These are phyloP conservation scores for Cantharis flavilabris DNA, from an alignment of 2,888 invertebrate genomes.

Conservation along the genomic window DNA sequence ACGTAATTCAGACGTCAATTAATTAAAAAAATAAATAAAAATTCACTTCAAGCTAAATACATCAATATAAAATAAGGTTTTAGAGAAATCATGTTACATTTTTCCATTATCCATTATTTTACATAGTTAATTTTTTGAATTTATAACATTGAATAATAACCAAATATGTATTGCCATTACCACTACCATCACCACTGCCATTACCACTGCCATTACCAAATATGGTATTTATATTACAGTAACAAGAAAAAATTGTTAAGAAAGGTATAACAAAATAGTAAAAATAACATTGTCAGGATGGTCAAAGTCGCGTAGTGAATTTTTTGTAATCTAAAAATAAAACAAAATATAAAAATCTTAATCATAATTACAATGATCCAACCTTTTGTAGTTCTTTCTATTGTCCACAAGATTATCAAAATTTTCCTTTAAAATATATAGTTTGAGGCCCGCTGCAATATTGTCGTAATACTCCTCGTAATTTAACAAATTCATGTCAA, in stretches of 20 bases:
- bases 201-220: too few species aligned
- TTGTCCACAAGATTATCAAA: constrained; percentile 21
- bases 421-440: constrained; percentile 40
- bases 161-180: too few species aligned
- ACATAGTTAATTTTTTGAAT: too few species aligned
- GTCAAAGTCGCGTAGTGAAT: neutral
- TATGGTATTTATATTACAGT: neutral
- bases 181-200: too few species aligned
- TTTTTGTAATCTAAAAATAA: neutral
- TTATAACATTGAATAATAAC: too few species aligned
- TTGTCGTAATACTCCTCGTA: constrained; percentile 34
- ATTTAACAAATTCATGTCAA: constrained; percentile 38
- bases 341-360: neutral
- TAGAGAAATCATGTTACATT: too few species aligned
- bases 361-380: neutral
- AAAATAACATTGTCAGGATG: neutral
- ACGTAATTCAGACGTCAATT: too few species aligned
- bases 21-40: too few species aligned
- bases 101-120: too few species aligned
- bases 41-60: too few species aligned
- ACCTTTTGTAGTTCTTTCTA: constrained; percentile 6
- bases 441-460: constrained; percentile 37
- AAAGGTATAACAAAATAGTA: neutral
- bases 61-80: too few species aligned
- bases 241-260: neutral